A percentile compares a stretch with the other conserved stretches of the same genome.
These are phyloP conservation scores for Regulus satrapa DNA, from an alignment of 2,113 vertebrate genomes.

Conservation along the genomic window DNA sequence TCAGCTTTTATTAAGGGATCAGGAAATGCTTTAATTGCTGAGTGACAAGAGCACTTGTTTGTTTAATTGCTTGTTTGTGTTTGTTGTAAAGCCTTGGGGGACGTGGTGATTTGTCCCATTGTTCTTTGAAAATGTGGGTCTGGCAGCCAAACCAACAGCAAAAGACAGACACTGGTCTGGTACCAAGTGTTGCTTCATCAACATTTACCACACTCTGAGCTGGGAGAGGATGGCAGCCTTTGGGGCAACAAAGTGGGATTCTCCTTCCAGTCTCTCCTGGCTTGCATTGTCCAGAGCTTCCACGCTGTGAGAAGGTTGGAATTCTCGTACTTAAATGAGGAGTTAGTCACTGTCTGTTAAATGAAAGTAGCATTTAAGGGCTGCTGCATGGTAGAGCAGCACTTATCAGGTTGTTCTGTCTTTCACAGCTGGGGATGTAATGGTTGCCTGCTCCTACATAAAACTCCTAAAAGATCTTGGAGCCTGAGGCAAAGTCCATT, in stretches of 20 bases:
- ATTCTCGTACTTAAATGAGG: neutral
- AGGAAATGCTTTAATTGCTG: constrained; percentile 19
- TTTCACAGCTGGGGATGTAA: constrained; percentile 29
- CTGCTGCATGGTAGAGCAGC: neutral
- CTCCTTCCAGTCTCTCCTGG: neutral
- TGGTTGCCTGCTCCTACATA: neutral
- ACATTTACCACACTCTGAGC: fast-evolving
- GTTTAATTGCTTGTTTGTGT: constrained; percentile 44
- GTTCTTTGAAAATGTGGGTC: constrained; percentile 12
- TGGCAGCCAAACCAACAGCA: neutral
- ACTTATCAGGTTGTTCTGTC: neutral
- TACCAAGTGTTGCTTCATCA: neutral
- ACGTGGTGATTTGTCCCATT: neutral
- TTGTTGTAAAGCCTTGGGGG: constrained; percentile 14
- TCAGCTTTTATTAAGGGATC: constrained; percentile 1
- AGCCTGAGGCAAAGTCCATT: constrained; percentile 18
- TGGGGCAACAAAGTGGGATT: neutral
- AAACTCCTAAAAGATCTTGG: constrained; percentile 25
- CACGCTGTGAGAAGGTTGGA: neutral
- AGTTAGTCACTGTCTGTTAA: neutral
- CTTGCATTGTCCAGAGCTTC: neutral
- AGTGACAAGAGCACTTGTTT: constrained; percentile 37
- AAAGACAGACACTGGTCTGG: neutral
- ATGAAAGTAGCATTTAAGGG: neutral
- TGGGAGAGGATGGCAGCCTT: neutral